Percentiles rank a stretch among this genome's conserved stretches.
Evolutionary conservation across 2,113 vertebrate genomes (phyloP).

Genomic region (Oreochromis aureus): DNA sequence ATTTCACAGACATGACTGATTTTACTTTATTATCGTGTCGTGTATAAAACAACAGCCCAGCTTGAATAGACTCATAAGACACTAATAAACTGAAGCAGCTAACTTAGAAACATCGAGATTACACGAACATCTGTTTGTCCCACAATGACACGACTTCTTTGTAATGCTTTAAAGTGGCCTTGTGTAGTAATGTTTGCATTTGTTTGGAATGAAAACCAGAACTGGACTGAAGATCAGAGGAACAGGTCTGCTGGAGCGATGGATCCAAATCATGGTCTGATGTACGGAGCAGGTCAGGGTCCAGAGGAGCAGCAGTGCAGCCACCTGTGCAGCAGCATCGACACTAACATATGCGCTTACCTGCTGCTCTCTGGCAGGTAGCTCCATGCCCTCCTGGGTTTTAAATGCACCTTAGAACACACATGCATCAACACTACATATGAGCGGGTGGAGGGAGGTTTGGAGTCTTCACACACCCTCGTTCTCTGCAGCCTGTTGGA

Average conservation of each 20-base stretch:
- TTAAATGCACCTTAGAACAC: no score
- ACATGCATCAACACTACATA: no score
- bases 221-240: background rate
- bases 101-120: background rate
- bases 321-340: background rate
- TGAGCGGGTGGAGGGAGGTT: no score
- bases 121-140: background rate
- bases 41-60: background rate
- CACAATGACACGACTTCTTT: background rate
- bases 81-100: background rate
- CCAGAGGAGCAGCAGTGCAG: background rate
- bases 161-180: background rate
- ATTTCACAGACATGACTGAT: background rate
- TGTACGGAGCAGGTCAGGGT: background rate
- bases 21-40: background rate
- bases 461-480: no score
- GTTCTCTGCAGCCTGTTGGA: no score
- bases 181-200: background rate
- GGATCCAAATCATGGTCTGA: background rate
- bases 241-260: background rate
- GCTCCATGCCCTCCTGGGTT: no score
- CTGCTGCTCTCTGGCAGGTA: no score
- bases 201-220: background rate
- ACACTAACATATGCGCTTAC: accelerated
- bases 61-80: accelerated